phyloP scores from a whole-genome alignment of 2,797 vertebrate genomes.

The Squalus acanthias region DNA sequence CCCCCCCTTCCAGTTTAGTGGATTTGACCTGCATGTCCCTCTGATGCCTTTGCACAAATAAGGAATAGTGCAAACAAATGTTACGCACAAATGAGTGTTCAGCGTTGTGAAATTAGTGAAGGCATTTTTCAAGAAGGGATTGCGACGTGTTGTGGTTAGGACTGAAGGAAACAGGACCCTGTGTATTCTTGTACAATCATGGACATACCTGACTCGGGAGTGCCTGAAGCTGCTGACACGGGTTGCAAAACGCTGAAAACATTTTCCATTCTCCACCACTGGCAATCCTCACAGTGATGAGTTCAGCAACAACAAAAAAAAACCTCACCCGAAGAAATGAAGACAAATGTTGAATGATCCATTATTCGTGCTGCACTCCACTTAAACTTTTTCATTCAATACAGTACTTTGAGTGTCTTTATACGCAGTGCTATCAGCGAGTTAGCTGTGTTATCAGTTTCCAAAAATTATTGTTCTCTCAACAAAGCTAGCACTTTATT shows the following conservation, averaged over 20 bases:
- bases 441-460: background rate
- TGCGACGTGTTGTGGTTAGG: background rate
- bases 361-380: background rate
- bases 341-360: background rate
- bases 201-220: constrained; percentile 21
- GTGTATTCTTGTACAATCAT: background rate
- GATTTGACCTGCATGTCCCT: background rate
- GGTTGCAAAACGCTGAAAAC: background rate
- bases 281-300: background rate
- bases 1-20: background rate
- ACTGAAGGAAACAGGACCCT: background rate
- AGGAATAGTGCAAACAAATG: background rate
- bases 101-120: background rate
- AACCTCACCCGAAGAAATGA: background rate
- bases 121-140: background rate
- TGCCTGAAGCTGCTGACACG: background rate
- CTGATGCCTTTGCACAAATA: background rate
- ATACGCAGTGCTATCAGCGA: background rate
- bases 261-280: background rate
- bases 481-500: background rate
- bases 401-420: background rate
- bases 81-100: background rate
- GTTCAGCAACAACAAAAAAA: background rate
- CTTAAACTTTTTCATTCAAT: background rate
- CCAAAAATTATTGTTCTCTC: background rate